Percentiles rank a stretch among this genome's conserved stretches.
These are phyloP conservation scores for Galerucella pusilla DNA, from an alignment of 2,888 invertebrate species.

Conservation along the genomic window DNA sequence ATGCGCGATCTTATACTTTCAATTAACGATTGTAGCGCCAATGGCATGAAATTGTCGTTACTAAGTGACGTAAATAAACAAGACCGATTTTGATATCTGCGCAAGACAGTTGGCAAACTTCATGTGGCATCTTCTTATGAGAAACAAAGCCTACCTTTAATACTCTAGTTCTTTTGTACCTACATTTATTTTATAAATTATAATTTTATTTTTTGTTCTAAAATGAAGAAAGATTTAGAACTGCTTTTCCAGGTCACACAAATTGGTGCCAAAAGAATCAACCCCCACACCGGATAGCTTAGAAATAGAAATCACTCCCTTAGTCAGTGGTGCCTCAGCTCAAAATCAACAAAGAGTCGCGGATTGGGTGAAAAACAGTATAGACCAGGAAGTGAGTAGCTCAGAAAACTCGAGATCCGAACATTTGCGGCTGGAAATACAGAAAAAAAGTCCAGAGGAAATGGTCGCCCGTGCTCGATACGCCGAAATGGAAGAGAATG, in stretches of 20 bases:
- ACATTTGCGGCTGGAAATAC: constrained; percentile 45
- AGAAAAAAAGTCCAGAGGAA: constrained; percentile 10
- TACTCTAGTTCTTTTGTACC: background rate
- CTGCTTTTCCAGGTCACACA: constrained; percentile 57
- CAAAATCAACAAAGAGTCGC: constrained; percentile 69
- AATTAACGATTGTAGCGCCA: no score
- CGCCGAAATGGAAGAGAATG: constrained; percentile 81
- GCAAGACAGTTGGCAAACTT: no score
- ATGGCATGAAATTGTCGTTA: no score
- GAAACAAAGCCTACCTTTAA: no score
- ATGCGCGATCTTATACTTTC: no score
- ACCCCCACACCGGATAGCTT: constrained; percentile 41
- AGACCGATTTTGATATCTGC: no score
- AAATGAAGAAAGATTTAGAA: background rate
- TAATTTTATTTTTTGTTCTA: background rate
- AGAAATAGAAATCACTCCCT: constrained; percentile 47
- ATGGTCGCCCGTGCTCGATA: constrained; percentile 66
- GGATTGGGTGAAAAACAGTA: constrained; percentile 80
- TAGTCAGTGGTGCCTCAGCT: constrained; percentile 51
- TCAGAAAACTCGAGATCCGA: constrained; percentile 59
- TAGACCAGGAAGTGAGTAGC: constrained; percentile 66
- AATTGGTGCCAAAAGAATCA: constrained; percentile 42
- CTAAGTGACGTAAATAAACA: no score
- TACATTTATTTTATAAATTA: background rate
- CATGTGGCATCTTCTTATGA: no score